Conservation (phyloP, 2,888 invertebrate species). For the Parnassius glacialis region DNA sequence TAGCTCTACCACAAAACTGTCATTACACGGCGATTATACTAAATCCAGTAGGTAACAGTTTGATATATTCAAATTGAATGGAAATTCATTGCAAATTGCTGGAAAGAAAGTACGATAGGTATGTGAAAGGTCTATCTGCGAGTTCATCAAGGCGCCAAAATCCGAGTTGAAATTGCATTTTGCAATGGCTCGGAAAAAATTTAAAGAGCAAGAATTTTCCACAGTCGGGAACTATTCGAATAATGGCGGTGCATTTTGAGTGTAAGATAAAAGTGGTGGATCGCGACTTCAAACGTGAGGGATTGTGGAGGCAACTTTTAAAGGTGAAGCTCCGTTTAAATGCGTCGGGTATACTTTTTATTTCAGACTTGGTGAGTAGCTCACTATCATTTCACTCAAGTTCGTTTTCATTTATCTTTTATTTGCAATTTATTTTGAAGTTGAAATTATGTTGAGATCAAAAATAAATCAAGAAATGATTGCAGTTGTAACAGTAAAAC, state of each 20-base stretch:
- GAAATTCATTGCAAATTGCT: too few species aligned
- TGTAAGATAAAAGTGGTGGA: constrained; percentile 48
- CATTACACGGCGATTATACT: too few species aligned
- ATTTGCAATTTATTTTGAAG: neutral
- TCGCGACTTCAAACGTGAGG: constrained; percentile 42
- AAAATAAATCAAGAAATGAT: too few species aligned
- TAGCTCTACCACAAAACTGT: too few species aligned
- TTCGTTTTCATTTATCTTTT: constrained; percentile 9
- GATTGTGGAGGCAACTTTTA: constrained; percentile 43
- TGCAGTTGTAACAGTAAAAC: too few species aligned
- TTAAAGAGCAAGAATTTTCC: constrained; percentile 37
- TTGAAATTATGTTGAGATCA: neutral
- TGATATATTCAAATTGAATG: too few species aligned
- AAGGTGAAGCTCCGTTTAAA: constrained; percentile 38
- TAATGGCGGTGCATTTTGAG: constrained; percentile 51
- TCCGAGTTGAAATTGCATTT: constrained; percentile 40
- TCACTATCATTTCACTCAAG: neutral
- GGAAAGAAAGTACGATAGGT: neutral
- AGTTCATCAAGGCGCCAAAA: constrained; percentile 28
- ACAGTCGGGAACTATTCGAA: constrained; percentile 36
- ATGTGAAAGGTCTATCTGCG: constrained; percentile 13
- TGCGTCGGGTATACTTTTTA: constrained; percentile 31
- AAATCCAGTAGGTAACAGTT: too few species aligned
- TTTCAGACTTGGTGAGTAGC: constrained; percentile 16
- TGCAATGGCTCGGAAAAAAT: constrained; percentile 39